Percentiles rank a stretch among this genome's conserved stretches.
These are phyloP conservation scores for Thymallus thymallus DNA, from an alignment of 2,113 vertebrate species.

Conservation along the genomic window DNA sequence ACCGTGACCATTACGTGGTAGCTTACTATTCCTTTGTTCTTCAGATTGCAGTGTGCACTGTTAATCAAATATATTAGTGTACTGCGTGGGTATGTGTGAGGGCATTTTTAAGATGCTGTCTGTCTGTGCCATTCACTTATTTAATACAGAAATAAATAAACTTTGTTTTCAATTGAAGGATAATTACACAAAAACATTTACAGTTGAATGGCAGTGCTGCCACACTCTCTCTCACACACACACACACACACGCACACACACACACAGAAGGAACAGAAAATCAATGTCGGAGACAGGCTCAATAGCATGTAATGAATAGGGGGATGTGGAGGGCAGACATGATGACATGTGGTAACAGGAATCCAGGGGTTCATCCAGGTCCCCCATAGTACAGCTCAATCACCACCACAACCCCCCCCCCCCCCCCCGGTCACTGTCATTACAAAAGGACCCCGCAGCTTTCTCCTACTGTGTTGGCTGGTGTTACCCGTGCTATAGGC, in stretches of 20 bases:
- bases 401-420: too few relatives aligned
- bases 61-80: too few relatives aligned
- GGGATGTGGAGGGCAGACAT: neutral
- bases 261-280: neutral
- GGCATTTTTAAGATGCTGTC: conserved; percentile 49
- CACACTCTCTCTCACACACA: neutral
- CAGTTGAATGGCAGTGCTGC: neutral
- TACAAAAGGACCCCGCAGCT: too few relatives aligned
- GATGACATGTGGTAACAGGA: too few relatives aligned
- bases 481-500: too few relatives aligned
- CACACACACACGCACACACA: neutral
- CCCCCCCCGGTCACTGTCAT: too few relatives aligned
- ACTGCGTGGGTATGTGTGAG: conserved; percentile 6
- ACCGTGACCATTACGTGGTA: too few relatives aligned
- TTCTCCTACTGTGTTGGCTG: too few relatives aligned
- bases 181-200: conserved; percentile 40
- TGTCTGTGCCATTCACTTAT: conserved; percentile 35
- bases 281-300: neutral
- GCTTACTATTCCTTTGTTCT: neutral
- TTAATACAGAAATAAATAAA: conserved; percentile 45
- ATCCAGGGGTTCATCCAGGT: too few relatives aligned
- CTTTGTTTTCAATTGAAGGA: conserved; percentile 41
- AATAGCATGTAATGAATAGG: neutral
- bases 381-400: too few relatives aligned
- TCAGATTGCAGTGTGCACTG: too few relatives aligned